A percentile compares a stretch with the other conserved stretches of the same genome.
phyloP scores from a whole-genome alignment of 2,797 vertebrate genomes.

The Orientallactaga sibirica region DNA sequence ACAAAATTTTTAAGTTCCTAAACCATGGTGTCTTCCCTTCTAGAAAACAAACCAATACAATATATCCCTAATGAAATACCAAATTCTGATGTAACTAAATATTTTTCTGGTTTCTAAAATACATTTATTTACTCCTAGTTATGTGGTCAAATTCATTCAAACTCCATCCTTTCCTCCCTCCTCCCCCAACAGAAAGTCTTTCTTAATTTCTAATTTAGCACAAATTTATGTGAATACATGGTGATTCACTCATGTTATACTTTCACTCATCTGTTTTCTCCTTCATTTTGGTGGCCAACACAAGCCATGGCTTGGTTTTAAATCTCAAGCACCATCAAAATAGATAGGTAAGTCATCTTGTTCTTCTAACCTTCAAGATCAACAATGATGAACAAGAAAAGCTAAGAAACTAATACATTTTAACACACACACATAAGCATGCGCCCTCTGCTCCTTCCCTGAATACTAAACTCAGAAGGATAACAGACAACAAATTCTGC shows the following conservation, averaged over 20 bases:
- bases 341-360: neutral
- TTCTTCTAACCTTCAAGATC: conserved; percentile 32
- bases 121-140: neutral
- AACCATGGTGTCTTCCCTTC: neutral
- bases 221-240: neutral
- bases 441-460: conserved; percentile 55
- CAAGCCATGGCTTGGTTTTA: neutral
- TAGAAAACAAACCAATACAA: conserved; percentile 17
- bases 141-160: neutral
- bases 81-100: conserved; percentile 50
- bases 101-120: conserved; percentile 35
- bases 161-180: neutral
- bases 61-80: neutral
- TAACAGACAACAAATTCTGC: conserved; percentile 64
- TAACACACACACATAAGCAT: conserved; percentile 43
- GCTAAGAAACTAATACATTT: conserved; percentile 38
- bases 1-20: neutral
- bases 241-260: neutral
- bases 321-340: conserved; percentile 36
- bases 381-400: conserved; percentile 4
- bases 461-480: conserved; percentile 63
- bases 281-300: neutral
- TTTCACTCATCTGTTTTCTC: conserved; percentile 1
- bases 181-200: neutral
- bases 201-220: conserved; percentile 39